These are phyloP conservation scores for Lasaia peninsularis DNA, from an alignment of 1,140 invertebrate species.

Conservation along the genomic window DNA sequence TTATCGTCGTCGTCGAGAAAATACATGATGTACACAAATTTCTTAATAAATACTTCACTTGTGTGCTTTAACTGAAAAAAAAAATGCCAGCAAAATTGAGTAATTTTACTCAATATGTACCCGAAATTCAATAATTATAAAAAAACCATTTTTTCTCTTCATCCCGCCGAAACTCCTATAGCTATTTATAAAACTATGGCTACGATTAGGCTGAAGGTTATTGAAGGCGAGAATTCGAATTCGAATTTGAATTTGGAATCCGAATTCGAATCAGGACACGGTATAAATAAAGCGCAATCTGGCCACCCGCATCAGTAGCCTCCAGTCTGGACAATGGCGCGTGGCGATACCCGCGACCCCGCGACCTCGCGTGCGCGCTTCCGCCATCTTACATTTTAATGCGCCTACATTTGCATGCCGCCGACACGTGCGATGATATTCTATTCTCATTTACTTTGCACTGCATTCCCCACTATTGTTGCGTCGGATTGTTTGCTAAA, in stretches of 20 bases:
- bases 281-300: constrained; percentile 11
- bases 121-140: too few species aligned
- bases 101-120: too few species aligned
- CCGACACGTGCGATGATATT: constrained; percentile 65
- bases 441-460: constrained; percentile 52
- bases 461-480: constrained; percentile 19
- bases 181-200: too few species aligned
- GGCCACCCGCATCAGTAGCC: constrained; percentile 37
- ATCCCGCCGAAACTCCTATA: too few species aligned
- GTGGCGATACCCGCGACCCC: constrained; percentile 55
- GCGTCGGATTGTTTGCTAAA: constrained; percentile 24
- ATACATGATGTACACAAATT: too few species aligned
- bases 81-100: too few species aligned
- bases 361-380: constrained; percentile 70
- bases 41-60: too few species aligned
- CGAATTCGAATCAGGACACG: constrained; percentile 1
- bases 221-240: not conserved
- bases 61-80: too few species aligned
- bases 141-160: too few species aligned
- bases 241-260: not conserved
- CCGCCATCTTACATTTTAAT: constrained; percentile 73
- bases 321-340: constrained; percentile 68
- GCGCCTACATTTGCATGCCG: constrained; percentile 59
- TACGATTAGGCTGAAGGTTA: constrained; percentile 14
- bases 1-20: too few species aligned